phyloP scores from a whole-genome alignment of 2,113 vertebrate genomes.

The Rhinopomastus cyanomelas region DNA sequence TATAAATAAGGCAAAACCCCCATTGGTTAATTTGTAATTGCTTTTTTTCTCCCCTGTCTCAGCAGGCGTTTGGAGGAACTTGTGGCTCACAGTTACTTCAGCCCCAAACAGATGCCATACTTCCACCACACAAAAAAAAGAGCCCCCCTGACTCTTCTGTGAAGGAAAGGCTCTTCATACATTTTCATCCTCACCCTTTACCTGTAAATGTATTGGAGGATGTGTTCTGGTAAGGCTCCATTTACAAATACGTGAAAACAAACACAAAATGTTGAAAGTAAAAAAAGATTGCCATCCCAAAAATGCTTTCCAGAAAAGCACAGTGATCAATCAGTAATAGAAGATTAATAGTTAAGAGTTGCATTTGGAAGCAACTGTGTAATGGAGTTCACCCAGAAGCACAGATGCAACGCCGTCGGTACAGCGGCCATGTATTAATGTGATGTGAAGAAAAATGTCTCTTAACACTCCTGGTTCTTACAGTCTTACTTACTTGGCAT shows the following conservation, averaged over 20 bases:
- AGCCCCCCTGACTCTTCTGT: constrained; percentile 82
- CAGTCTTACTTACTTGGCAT: not conserved
- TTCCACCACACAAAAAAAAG: constrained; percentile 89
- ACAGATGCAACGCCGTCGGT: not conserved
- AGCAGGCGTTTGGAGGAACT: constrained; percentile 70
- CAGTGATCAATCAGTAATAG: not conserved
- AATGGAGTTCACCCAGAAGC: not conserved
- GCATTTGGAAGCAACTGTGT: not conserved
- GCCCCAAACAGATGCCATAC: constrained; percentile 86
- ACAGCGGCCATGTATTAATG: not conserved
- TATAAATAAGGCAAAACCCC: not conserved
- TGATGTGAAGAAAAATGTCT: not conserved
- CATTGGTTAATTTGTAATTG: not conserved
- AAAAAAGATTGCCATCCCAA: not conserved
- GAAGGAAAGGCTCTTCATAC: constrained; percentile 94
- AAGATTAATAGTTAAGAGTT: not conserved
- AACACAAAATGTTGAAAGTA: not conserved
- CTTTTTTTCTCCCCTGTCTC: not conserved
- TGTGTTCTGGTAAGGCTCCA: constrained; percentile 86
- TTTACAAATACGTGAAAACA: not conserved
- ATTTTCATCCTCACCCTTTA: constrained; percentile 91
- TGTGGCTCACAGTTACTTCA: constrained; percentile 75
- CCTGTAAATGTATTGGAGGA: constrained; percentile 90
- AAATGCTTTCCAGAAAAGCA: not conserved
- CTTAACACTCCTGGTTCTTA: not conserved